phyloP scores from a whole-genome alignment of 23 tunicate genomes.

The Pegea sp. region DNA sequence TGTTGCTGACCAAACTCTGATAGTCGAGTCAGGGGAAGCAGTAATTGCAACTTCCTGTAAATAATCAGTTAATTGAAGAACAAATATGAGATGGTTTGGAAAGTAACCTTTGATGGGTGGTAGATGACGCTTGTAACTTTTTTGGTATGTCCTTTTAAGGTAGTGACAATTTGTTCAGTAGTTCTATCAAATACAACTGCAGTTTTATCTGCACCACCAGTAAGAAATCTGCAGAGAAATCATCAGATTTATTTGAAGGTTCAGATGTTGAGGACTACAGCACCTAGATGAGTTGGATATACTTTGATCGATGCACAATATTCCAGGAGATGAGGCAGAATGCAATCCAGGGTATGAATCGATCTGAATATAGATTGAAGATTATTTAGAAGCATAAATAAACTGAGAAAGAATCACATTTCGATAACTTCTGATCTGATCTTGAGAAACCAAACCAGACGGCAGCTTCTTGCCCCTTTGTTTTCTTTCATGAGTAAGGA shows the following conservation, averaged over 20 bases:
- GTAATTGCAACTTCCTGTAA: conserved; percentile 60
- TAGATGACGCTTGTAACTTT: conserved; percentile 54
- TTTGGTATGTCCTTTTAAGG: conserved; percentile 80
- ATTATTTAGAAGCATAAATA: too few species aligned
- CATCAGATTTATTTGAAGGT: neutral
- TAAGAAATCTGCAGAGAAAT: conserved; percentile 27
- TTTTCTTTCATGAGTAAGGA: conserved; percentile 77
- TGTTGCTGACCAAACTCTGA: conserved; percentile 74
- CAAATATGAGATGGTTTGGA: neutral
- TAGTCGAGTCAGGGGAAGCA: conserved; percentile 66
- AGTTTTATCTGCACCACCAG: conserved; percentile 95
- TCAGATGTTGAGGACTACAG: neutral
- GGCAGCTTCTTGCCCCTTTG: conserved; percentile 90
- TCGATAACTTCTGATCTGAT: conserved; percentile 46
- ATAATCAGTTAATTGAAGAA: neutral
- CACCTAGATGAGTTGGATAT: conserved; percentile 13
- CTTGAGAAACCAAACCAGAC: conserved; percentile 53
- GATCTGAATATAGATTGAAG: conserved; percentile 10
- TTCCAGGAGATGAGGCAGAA: conserved; percentile 96
- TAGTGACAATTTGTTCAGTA: conserved; percentile 55
- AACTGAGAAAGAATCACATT: conserved; percentile 20
- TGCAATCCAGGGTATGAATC: conserved; percentile 89
- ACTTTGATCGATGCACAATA: conserved; percentile 66
- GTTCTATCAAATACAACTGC: conserved; percentile 90
- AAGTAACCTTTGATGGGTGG: conserved; percentile 49